A percentile compares a stretch with the other conserved stretches of the same genome.
These are phyloP conservation scores for Acanthurus tractus DNA, from an alignment of 2,797 vertebrate genomes.

Conservation along the genomic window DNA sequence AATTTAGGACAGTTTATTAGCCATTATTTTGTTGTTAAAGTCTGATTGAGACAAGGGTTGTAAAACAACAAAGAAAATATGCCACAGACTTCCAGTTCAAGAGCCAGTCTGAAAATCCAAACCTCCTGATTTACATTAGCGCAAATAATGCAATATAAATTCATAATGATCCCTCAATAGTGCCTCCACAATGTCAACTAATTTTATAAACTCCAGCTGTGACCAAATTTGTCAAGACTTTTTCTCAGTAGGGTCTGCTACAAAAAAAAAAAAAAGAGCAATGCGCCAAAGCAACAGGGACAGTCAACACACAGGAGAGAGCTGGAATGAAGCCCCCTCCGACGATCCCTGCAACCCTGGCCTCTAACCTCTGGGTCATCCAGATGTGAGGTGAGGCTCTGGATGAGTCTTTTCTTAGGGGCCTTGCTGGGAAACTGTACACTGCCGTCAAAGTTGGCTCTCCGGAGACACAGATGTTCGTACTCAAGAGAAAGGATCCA, in stretches of 20 bases:
- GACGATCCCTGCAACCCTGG: slow-evolving; percentile 40
- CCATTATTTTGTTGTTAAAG: neutral
- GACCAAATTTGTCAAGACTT: neutral
- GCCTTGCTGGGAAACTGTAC: slow-evolving; percentile 77
- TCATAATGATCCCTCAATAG: slow-evolving; percentile 1
- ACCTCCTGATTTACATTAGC: slow-evolving; percentile 23
- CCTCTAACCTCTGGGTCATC: slow-evolving; percentile 73
- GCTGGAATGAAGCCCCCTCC: slow-evolving; percentile 54
- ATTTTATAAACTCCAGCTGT: slow-evolving; percentile 16
- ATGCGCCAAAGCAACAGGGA: slow-evolving; percentile 37
- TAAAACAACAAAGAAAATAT: slow-evolving; percentile 23
- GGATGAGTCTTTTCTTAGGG: slow-evolving; percentile 74
- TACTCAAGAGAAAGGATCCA: slow-evolving; percentile 62
- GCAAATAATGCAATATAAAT: slow-evolving; percentile 6
- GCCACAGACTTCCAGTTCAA: slow-evolving; percentile 3
- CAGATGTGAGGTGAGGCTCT: slow-evolving; percentile 78
- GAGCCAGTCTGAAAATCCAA: neutral
- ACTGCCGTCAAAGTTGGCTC: slow-evolving; percentile 61
- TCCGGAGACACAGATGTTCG: slow-evolving; percentile 78
- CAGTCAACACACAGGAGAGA: slow-evolving; percentile 47
- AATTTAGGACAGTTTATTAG: slow-evolving; percentile 15
- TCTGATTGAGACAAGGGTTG: neutral
- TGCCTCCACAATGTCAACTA: neutral
- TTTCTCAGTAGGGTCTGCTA: slow-evolving; percentile 15
- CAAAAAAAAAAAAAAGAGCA: slow-evolving; percentile 20